phyloP scores from a whole-genome alignment of 1,140 invertebrate species.

The Drosophila quadrilineata region DNA sequence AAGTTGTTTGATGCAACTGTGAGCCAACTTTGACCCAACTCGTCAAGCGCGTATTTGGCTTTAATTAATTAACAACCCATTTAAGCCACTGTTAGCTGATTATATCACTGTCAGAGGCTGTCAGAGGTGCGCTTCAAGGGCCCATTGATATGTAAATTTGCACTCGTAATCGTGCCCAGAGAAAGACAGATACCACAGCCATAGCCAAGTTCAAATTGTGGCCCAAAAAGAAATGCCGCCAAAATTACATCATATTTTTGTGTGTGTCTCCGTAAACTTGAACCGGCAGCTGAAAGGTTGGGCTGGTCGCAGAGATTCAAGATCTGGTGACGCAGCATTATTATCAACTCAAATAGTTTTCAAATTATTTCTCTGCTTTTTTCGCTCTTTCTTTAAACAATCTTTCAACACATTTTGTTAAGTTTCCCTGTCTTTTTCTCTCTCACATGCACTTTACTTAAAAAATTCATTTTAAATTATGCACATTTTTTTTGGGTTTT shows the following conservation, averaged over 20 bases:
- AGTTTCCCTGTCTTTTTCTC: not conserved
- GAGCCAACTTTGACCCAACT: slow-evolving; percentile 8
- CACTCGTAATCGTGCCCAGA: slow-evolving; percentile 26
- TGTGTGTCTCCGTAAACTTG: slow-evolving; percentile 53
- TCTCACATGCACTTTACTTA: not conserved
- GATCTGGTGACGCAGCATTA: not conserved
- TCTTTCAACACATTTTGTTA: slow-evolving; percentile 11
- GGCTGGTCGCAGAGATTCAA: not conserved
- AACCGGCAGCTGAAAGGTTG: slow-evolving; percentile 25
- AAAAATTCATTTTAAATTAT: slow-evolving; percentile 55
- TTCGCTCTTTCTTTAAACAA: not conserved
- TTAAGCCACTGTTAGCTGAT: slow-evolving; percentile 56
- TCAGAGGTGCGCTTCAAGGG: slow-evolving; percentile 6
- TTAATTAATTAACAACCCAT: slow-evolving; percentile 66
- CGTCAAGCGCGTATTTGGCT: not conserved
- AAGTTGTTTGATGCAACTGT: not conserved
- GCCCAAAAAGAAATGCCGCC: slow-evolving; percentile 57
- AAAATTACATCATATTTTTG: slow-evolving; percentile 72
- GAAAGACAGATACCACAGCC: slow-evolving; percentile 13
- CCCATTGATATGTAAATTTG: slow-evolving; percentile 71
- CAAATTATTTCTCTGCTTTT: not conserved
- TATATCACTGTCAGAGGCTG: slow-evolving; percentile 52
- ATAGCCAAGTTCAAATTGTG: slow-evolving; percentile 60
- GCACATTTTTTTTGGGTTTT: slow-evolving; percentile 36
- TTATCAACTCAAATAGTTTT: not conserved